Percentiles rank a stretch among this genome's conserved stretches.
These are phyloP conservation scores for Alviniconcha marisindica DNA, from an alignment of 1,140 invertebrate genomes.

Conservation along the genomic window DNA sequence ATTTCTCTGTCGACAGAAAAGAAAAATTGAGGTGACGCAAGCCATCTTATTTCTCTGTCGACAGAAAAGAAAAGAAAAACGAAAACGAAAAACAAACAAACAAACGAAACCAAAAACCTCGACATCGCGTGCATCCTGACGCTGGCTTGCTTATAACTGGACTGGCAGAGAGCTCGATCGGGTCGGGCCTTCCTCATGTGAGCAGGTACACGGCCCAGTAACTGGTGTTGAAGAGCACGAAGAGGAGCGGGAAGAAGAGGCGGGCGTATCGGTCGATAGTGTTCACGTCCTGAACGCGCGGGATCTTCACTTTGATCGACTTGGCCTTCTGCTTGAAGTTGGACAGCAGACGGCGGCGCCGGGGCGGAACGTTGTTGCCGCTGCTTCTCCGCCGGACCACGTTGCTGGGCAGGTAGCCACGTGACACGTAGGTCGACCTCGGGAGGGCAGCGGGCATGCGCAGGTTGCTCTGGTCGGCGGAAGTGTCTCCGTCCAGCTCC, in stretches of 20 bases:
- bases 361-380: conserved; percentile 42
- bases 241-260: conserved; percentile 95
- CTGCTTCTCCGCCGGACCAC: conserved; percentile 59
- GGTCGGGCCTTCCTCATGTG: too few species aligned
- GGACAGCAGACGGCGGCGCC: conserved; percentile 66
- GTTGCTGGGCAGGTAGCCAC: conserved; percentile 57
- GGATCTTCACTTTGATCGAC: conserved; percentile 80
- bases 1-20: too few species aligned
- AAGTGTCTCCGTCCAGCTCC: conserved; percentile 49
- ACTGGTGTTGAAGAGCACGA: conserved; percentile 93
- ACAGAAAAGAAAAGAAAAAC: background rate
- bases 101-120: background rate
- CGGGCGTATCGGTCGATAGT: conserved; percentile 97
- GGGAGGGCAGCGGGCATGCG: conserved; percentile 62
- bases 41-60: too few species aligned
- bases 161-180: too few species aligned
- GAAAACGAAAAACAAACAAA: background rate
- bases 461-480: conserved; percentile 59
- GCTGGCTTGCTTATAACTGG: too few species aligned
- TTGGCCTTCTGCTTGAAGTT: conserved; percentile 70
- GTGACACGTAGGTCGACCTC: conserved; percentile 52
- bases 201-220: conserved; percentile 94
- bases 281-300: conserved; percentile 97
- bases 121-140: too few species aligned
- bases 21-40: too few species aligned